Base-by-base conservation (phyloP, 2,113 vertebrate species). In the Eurystomus gularis region DNA sequence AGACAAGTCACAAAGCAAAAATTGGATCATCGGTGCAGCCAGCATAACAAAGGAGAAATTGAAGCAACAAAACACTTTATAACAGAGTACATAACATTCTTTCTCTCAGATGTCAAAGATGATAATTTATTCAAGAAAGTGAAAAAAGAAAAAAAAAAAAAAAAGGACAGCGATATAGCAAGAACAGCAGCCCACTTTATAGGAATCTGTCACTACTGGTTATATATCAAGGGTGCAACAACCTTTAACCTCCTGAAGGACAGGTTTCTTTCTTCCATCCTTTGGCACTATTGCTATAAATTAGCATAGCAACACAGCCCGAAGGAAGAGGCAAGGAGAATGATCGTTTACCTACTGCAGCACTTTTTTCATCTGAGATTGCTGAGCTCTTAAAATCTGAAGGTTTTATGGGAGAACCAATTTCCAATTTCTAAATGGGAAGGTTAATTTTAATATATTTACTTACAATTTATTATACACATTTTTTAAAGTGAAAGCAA, bases 1-100 rank as follows among this genome's bases (percentile, higher is more conserved):
- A 79, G 54, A 55, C 35, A 69, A 88, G 40, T 40, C 46, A 85
- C 1, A 2, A 57, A 88, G 40, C 46, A 62, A 90, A 92, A 92
- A 69, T 0, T 77, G 58, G 13, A 64, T 51, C 0, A 0, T 18
- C 2, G 1, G 31, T 37, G 33, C 49, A 82, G 33, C n/a, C 70
- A 80, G 9, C 0, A 0, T 9, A 78, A 35, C 8, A 37, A 90
- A 92, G 35, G 20, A 84, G 44, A 86, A 91, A 79, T 10, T 13
- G 26, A 70, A 29, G 39, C 6, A 65, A 61, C 19, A 70, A 57
- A 70, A 35, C 5, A 29, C 42, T 69, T 49, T 4, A 40, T 10
- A 33, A 86, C 16, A 57, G 44, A 83, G 10, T 15, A 65, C 9
- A 60, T 72, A 89, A 49, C 18, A 64, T 40, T 33, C 28, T 28